Evolutionary conservation across 2,888 invertebrate genomes (phyloP), one percentile per base, ranked within the genome.

Genomic region (Cheilosia urbana): DNA sequence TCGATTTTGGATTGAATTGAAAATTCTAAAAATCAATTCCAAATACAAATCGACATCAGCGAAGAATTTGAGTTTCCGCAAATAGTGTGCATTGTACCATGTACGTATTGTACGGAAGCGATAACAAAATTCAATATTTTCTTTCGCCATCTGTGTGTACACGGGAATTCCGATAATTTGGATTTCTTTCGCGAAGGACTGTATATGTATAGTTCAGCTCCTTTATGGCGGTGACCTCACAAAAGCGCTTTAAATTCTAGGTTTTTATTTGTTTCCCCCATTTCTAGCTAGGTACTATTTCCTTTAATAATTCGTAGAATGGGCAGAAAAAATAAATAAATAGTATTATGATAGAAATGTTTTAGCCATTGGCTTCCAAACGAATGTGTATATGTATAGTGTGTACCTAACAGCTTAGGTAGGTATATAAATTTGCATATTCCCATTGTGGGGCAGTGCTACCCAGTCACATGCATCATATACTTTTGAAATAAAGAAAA

Each of bases 121-220:
- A 73, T 80, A 80, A 80, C 73, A 80, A 68, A 80, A 80, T 80
- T 80, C 80, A 80, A 80, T 80, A 80, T 80, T 80, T 80, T 80
- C 80, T 73, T 73, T 45, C 73, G 60, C 60, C 80, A 80, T 60
- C 80, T 80, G 80, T 53, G 80, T 66, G 73, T 62, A 73, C 73
- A 80, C 73, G 73, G 30, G 53, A 80, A 27, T 73, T 68, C 51
- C 55, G 80, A 80, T 80, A 78, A 66, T 73, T 72, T 60, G 15
- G 65, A 71, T 66, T 73, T 60, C 79, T 72, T 73, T 53, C 49
- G 30, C 45, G 42, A 57, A 60, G 65, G 65, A 79, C 24, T 34
- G 21, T 37, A 15, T 37, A 15, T 11, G 30, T 30, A 30, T 30
- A 30, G 30, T 30, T 30, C 9, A 30, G 30, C 30, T 2, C 30